Base-by-base conservation (phyloP, 2,797 vertebrate species). In the Helostoma temminkii region DNA sequence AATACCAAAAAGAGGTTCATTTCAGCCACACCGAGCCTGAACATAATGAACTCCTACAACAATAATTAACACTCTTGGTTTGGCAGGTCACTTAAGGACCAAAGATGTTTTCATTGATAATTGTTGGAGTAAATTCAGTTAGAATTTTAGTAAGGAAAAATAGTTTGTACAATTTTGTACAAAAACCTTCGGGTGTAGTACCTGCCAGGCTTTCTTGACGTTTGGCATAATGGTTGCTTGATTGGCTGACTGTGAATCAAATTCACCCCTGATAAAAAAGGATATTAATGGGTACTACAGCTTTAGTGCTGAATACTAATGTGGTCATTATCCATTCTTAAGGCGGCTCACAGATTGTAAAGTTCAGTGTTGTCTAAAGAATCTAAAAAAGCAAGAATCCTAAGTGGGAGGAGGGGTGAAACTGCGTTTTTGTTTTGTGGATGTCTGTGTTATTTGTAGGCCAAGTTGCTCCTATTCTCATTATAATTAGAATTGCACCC, bases 401-500 rank as follows among this genome's bases (percentile, higher is more conserved):
- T 65, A 60, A 74, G 18, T 9, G 43, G 76, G 75, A 53, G 74
- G 66, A 63, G 64, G 71, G 66, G 56, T 24, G 47, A 68, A 63
- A 69, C 55, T 76, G 56, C 66, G 61, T 82, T 85, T 83, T 74
- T 86, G 77, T 87, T 80, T 76, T 55, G 76, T 75, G 49, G 60
- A 82, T 77, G 82, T 86, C 76, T 82, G 81, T 66, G 68, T 89
- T 87, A 76, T 89, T 85, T 86, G 81, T 85, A 54, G 66, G 80
- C 89, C 82, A 75, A 79, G 56, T 82, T 22, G 14, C 63, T 74
- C 61, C 81, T 71, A 88, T 91, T 92, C 83, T 93, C 71, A 91
- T 91, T 91, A 83, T 91, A 92, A 92, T 93, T 90, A 72, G 79
- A 76, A 56, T 69, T 79, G 75, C 80, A 70, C 71, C 74, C 80